Conservation (phyloP, 2,113 vertebrate species). For the Tautogolabrus adspersus region DNA sequence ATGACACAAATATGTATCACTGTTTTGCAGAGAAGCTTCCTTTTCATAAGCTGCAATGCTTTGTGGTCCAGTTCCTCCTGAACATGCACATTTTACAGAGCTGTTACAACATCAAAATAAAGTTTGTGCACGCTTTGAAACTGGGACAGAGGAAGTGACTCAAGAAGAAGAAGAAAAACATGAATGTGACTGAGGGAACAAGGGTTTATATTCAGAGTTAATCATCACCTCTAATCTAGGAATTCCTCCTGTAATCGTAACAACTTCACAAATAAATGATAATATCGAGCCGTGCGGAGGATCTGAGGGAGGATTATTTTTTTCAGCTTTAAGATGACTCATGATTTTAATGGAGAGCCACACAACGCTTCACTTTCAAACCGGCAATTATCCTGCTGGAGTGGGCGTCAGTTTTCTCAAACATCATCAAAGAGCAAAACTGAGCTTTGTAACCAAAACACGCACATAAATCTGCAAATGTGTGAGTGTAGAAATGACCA, state of each 20-base stretch:
- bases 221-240: conserved; percentile 5
- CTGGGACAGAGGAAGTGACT: conserved; percentile 8
- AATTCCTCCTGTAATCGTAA: conserved; percentile 13
- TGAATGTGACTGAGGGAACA: neutral
- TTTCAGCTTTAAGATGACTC: conserved; percentile 43
- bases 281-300: neutral
- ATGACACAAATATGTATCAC: too few species aligned
- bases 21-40: neutral
- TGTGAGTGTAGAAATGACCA: too few species aligned
- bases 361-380: conserved; percentile 45
- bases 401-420: conserved; percentile 46
- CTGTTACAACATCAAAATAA: too few species aligned
- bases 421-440: conserved; percentile 2
- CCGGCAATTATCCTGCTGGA: conserved; percentile 55
- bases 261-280: conserved; percentile 12
- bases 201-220: conserved; percentile 5
- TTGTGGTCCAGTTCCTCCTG: neutral
- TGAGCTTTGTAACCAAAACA: neutral
- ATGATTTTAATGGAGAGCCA: conserved; percentile 37
- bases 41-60: neutral
- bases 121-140: neutral
- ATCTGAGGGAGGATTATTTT: conserved; percentile 35
- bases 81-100: neutral
- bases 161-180: too few species aligned
- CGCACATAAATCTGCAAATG: neutral